Evolutionary conservation across 2,888 invertebrate genomes (phyloP).

Genomic region (Lymantria monacha): DNA sequence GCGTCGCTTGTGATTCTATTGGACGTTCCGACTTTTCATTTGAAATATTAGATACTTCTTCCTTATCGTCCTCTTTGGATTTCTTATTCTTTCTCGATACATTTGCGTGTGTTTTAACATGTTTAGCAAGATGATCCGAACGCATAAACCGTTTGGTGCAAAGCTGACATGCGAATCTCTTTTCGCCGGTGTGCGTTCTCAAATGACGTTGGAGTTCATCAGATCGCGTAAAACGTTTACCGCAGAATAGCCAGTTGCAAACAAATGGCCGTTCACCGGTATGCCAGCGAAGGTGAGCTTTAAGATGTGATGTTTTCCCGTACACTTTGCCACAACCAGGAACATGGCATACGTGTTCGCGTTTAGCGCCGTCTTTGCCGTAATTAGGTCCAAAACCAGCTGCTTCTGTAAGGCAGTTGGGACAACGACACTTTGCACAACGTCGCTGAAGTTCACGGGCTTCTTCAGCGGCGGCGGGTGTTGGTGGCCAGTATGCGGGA

Average conservation of each 20-base stretch:
- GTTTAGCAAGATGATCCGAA: constrained; percentile 96
- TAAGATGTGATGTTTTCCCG: constrained; percentile 96
- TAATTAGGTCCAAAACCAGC: constrained; percentile 88
- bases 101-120: constrained; percentile 93
- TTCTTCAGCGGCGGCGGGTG: constrained; percentile 66
- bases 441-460: constrained; percentile 84
- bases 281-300: constrained; percentile 96
- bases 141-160: constrained; percentile 96
- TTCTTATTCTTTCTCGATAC: constrained; percentile 78
- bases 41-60: constrained; percentile 48
- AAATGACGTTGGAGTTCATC: constrained; percentile 95
- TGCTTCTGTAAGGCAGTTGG: constrained; percentile 91
- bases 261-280: constrained; percentile 95
- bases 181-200: constrained; percentile 94
- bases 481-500: constrained; percentile 75
- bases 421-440: constrained; percentile 90
- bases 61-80: constrained; percentile 66
- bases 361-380: constrained; percentile 89
- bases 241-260: constrained; percentile 94
- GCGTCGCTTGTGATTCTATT: constrained; percentile 13
- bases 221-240: constrained; percentile 94
- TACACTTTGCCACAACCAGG: constrained; percentile 94
- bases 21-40: constrained; percentile 45
- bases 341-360: constrained; percentile 92
- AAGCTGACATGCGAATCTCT: constrained; percentile 92